Evolutionary conservation across 23 tunicate species (phyloP), one percentile per base, ranked within the genome.

Genomic region (Styela plicata): DNA sequence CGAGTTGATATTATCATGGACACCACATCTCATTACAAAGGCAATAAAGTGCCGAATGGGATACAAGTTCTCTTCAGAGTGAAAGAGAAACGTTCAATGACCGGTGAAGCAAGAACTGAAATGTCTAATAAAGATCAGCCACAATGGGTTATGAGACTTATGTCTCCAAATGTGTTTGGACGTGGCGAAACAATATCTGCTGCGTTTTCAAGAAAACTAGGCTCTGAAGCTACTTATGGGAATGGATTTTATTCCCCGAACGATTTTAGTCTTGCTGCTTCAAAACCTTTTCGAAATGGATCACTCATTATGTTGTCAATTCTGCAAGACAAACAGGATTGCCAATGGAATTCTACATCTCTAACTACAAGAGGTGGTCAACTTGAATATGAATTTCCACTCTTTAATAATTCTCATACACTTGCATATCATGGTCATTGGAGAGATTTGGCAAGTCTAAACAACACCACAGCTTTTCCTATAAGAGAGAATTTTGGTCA

Each of bases 121-220:
- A 85, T 89, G 88, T 89, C 98, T 18, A 83, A 79, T 79, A 70
- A 63, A 19, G 94, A 89, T 28, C 76, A 73, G 44, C 98, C 98
- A 2, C 36, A 74, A 1, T 89, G 98, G 94, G 88, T 86, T 16
- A 37, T 89, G 74, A 70, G 86, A 69, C 35, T 94, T 24, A n/a
- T 86, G 34, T 83, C 88, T 20, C 98, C 98, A 0, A 94, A 89
- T 78, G 25, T 94, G 10, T 74, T 82, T 34, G 98, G 98, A 0
- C 83, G 94, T 16, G 98, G 98, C 3, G 98, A 94, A 79, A 78
- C 23, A 2, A 36, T 89, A 1, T 68, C 89, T 25, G 70, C 88
- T n/a, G 80, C 91, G 23, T 30, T 88, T 32, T 80, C 93, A 22
- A 86, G 86, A 33, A 29, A 88, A 2, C 53, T 93, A 0, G 32